Evolutionary conservation across 92 coral and sea anemone genomes (phyloP).

Genomic region (Parazoanthus darwini): DNA sequence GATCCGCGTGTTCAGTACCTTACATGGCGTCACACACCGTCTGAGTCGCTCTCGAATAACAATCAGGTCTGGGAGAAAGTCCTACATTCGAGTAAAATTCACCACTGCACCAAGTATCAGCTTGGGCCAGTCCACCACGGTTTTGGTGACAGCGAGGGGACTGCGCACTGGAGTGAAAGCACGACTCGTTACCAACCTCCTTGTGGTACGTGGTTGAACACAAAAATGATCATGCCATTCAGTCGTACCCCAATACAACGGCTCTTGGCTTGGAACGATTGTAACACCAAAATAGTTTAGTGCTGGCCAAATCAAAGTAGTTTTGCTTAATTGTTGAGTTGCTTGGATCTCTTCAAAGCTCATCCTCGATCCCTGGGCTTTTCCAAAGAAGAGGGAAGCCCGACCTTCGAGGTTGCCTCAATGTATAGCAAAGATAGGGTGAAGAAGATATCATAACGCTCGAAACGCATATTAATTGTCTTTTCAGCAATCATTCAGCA

Average conservation of each 20-base stretch:
- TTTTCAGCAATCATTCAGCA: too few species aligned
- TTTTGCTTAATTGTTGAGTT: too few species aligned
- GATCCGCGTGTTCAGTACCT: constrained; percentile 21
- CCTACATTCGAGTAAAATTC: constrained; percentile 34
- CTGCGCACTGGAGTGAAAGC: neutral
- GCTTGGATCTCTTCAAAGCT: too few species aligned
- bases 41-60: constrained; percentile 24
- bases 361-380: too few species aligned
- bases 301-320: neutral
- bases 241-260: neutral
- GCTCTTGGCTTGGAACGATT: too few species aligned
- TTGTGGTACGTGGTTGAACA: constrained; percentile 21
- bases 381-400: too few species aligned
- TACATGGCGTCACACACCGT: constrained; percentile 1
- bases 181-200: constrained; percentile 25
- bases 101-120: neutral
- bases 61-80: constrained; percentile 2
- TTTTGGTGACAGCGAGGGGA: constrained; percentile 23
- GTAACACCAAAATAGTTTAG: too few species aligned
- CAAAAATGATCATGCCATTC: too few species aligned
- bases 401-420: too few species aligned
- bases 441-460: neutral
- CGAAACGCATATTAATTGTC: neutral
- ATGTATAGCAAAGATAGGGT: neutral
- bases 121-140: constrained; percentile 33